These are phyloP conservation scores for Hydrophis major DNA, from an alignment of 2,797 vertebrate genomes.

Conservation along the genomic window DNA sequence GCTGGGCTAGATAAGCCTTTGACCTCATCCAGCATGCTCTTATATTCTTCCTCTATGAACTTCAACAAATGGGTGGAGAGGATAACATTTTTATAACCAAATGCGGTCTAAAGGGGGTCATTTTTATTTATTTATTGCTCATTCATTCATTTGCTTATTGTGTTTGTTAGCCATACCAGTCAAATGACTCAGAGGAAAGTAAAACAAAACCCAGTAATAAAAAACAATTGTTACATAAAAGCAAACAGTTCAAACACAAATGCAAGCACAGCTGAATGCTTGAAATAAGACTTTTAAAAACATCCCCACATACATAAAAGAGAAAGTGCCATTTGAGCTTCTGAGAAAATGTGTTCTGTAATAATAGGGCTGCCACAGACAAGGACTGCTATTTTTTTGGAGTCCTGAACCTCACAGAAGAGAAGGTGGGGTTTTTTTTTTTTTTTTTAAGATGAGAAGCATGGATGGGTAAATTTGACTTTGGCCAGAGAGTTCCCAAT, in stretches of 20 bases:
- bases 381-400: background rate
- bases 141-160: background rate
- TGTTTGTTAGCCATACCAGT: background rate
- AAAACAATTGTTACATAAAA: background rate
- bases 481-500: background rate
- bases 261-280: background rate
- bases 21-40: background rate
- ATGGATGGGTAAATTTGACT: background rate
- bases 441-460: background rate
- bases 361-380: background rate
- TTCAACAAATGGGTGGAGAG: background rate
- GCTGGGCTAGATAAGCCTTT: background rate
- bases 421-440: too few relatives aligned
- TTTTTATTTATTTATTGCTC: background rate
- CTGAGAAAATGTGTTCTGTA: background rate
- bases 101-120: background rate
- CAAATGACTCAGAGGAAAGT: background rate
- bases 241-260: background rate
- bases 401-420: background rate
- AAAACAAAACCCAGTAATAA: background rate
- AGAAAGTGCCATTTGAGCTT: background rate
- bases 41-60: background rate
- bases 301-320: background rate
- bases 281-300: background rate
- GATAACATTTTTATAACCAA: background rate